Percentiles rank a stretch among this genome's conserved stretches.
Evolutionary conservation across 2,797 vertebrate genomes (phyloP).

Genomic region (Protonibea diacanthus): DNA sequence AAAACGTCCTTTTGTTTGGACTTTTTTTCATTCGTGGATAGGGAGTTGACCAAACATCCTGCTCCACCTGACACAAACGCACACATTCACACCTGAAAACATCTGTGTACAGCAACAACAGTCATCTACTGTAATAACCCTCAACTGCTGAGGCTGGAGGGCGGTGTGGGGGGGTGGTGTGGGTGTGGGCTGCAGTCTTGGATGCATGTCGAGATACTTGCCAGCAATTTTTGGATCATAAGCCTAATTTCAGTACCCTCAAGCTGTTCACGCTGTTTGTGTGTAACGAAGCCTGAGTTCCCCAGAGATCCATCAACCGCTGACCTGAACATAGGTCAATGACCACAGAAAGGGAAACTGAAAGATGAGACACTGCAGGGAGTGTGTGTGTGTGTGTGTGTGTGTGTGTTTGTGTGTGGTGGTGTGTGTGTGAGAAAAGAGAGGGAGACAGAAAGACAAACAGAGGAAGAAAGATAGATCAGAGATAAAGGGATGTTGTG

Average conservation of each 20-base stretch:
- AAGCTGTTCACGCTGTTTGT: slow-evolving; percentile 34
- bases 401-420: slow-evolving; percentile 17
- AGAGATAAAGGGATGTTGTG: slow-evolving; percentile 16
- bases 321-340: slow-evolving; percentile 76
- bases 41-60: background rate
- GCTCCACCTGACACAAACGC: background rate
- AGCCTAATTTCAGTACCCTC: slow-evolving; percentile 22
- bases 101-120: background rate
- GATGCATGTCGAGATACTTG: background rate
- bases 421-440: background rate
- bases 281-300: slow-evolving; percentile 51
- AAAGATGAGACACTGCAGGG: slow-evolving; percentile 60
- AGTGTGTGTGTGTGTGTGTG: slow-evolving; percentile 24
- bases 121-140: background rate
- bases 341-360: slow-evolving; percentile 63
- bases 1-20: background rate
- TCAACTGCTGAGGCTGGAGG: background rate
- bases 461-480: background rate
- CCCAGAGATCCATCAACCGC: slow-evolving; percentile 61
- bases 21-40: background rate
- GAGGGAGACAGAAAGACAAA: slow-evolving; percentile 1
- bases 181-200: background rate
- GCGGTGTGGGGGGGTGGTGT: no score
- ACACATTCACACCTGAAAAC: background rate
- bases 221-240: background rate